phyloP scores from a whole-genome alignment of 2,797 vertebrate genomes.

The Heterohyrax brucei region DNA sequence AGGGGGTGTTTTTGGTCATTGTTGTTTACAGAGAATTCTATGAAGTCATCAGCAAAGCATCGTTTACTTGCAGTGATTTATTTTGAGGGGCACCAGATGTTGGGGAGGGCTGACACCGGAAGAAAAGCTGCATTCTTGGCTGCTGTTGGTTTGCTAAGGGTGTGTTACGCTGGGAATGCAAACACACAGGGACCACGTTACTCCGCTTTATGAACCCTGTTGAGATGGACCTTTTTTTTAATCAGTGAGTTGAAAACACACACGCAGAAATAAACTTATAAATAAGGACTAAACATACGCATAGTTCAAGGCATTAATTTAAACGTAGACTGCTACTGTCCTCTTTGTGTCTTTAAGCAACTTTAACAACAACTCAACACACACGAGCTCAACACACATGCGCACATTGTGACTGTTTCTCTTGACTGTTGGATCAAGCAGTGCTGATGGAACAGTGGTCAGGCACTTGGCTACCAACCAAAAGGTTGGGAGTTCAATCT shows the following conservation, averaged over 20 bases:
- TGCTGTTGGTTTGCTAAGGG: constrained; percentile 88
- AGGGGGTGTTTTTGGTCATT: constrained; percentile 78
- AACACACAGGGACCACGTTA: constrained; percentile 85
- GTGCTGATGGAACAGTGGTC: neutral
- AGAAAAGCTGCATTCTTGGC: constrained; percentile 87
- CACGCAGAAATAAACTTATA: constrained; percentile 82
- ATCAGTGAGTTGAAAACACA: constrained; percentile 87
- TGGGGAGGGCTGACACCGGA: constrained; percentile 87
- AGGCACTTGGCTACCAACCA: neutral
- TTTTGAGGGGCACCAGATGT: constrained; percentile 85
- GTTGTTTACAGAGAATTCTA: constrained; percentile 84
- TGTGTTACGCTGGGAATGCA: constrained; percentile 87
- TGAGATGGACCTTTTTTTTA: constrained; percentile 84
- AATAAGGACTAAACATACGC: constrained; percentile 72
- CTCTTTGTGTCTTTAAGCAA: neutral
- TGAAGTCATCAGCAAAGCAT: constrained; percentile 84
- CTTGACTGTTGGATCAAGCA: neutral
- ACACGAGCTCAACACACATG: neutral
- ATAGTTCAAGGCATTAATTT: constrained; percentile 28
- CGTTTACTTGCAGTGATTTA: constrained; percentile 86
- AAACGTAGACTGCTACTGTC: constrained; percentile 6
- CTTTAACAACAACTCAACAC: neutral
- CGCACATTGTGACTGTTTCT: neutral
- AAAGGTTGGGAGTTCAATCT: neutral
- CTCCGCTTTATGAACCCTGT: constrained; percentile 80